phyloP scores from a whole-genome alignment of 2,888 invertebrate genomes.

The Geophilus truncorum region DNA sequence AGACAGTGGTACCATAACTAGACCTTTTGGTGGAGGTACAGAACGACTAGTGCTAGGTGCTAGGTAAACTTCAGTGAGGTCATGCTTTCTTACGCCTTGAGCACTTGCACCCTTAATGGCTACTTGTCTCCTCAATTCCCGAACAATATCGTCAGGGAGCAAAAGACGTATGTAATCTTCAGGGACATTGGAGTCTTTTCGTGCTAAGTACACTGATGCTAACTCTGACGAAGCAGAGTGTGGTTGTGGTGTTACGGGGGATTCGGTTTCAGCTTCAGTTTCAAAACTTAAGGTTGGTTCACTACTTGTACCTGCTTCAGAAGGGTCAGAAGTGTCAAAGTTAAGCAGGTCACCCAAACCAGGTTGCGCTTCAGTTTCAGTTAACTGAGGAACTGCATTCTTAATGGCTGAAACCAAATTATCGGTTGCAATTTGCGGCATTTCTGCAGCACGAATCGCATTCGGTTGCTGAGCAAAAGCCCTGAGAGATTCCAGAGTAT shows the following conservation, averaged over 20 bases:
- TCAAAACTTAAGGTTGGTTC: neutral
- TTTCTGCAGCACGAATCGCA: neutral
- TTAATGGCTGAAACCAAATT: slow-evolving; percentile 16
- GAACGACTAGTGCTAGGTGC: slow-evolving; percentile 4
- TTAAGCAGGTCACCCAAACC: neutral
- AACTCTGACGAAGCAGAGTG: neutral
- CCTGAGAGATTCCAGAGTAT: neutral
- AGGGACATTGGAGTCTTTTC: slow-evolving; percentile 28
- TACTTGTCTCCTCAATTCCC: slow-evolving; percentile 13
- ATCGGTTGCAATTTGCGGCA: neutral
- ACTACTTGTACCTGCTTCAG: neutral
- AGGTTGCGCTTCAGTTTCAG: neutral
- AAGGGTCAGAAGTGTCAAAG: too few species aligned
- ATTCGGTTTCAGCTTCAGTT: neutral
- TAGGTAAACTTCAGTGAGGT: slow-evolving; percentile 29
- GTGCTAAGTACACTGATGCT: slow-evolving; percentile 14
- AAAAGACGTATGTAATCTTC: slow-evolving; percentile 29
- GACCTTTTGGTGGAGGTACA: neutral
- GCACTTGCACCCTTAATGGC: neutral
- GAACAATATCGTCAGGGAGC: slow-evolving; percentile 19
- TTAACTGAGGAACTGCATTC: neutral
- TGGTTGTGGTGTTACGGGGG: neutral
- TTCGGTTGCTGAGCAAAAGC: neutral
- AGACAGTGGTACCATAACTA: slow-evolving; percentile 11
- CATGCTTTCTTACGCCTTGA: neutral